Percentiles rank a stretch among this genome's conserved stretches.
Conservation (phyloP, 2,888 invertebrate species). For the Frankliniella fusca region DNA sequence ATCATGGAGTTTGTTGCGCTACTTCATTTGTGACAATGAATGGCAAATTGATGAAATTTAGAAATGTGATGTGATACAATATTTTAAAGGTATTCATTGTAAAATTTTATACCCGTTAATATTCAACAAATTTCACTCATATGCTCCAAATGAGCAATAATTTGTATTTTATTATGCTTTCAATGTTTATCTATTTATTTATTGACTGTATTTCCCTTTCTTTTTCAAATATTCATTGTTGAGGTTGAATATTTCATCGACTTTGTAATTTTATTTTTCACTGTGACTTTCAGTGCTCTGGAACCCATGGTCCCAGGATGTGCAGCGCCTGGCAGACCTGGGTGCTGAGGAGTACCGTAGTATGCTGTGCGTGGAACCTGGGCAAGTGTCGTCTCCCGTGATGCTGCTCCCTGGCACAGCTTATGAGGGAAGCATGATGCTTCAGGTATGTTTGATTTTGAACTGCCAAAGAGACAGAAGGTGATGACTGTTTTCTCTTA, state of each 20-base stretch:
- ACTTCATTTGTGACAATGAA: no score
- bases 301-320: conserved; percentile 95
- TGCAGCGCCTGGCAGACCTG: conserved; percentile 87
- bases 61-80: conserved; percentile 28
- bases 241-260: no score
- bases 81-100: no score
- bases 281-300: conserved; percentile 65
- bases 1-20: no score
- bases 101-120: no score
- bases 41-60: conserved; percentile 3
- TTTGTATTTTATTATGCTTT: background rate
- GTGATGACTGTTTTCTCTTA: background rate
- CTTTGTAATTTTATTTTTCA: conserved; percentile 28
- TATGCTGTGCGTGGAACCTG: conserved; percentile 95
- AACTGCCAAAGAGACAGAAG: background rate
- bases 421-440: conserved; percentile 85
- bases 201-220: no score
- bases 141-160: background rate
- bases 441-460: conserved; percentile 60
- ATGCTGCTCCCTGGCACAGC: conserved; percentile 85
- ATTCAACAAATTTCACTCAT: background rate
- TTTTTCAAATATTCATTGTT: conserved; percentile 15
- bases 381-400: conserved; percentile 82
- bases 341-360: conserved; percentile 96
- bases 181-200: conserved; percentile 30